Evolutionary conservation across 2,888 invertebrate genomes (phyloP).

Genomic region (Copidosoma aretas): DNA sequence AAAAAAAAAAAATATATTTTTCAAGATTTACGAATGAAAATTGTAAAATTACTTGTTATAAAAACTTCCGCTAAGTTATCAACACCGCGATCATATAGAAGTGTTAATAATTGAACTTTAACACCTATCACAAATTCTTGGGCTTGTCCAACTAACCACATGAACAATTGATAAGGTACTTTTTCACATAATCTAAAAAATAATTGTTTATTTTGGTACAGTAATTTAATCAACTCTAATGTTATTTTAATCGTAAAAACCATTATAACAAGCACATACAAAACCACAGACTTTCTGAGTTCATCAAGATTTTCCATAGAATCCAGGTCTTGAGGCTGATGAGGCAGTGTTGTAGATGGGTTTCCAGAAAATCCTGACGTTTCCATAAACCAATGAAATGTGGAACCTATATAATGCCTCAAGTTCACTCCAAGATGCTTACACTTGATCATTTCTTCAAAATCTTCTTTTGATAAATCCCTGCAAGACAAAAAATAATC

Average conservation of each 20-base stretch:
- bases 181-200: constrained; percentile 64
- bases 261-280: constrained; percentile 27
- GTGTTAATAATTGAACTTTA: constrained; percentile 67
- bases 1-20: background rate
- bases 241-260: background rate
- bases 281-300: constrained; percentile 35
- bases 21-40: background rate
- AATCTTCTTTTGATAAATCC: constrained; percentile 36
- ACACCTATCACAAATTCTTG: constrained; percentile 72
- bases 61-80: constrained; percentile 66
- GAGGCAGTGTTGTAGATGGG: constrained; percentile 14
- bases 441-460: constrained; percentile 38
- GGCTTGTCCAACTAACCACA: constrained; percentile 70
- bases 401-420: constrained; percentile 36
- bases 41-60: constrained; percentile 60
- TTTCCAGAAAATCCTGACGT: constrained; percentile 32
- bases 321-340: constrained; percentile 25
- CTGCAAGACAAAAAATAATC: constrained; percentile 17
- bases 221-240: background rate
- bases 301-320: constrained; percentile 25
- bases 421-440: constrained; percentile 35
- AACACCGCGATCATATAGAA: constrained; percentile 64
- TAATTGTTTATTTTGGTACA: constrained; percentile 24
- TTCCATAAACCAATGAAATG: constrained; percentile 38
- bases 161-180: constrained; percentile 72